Evolutionary conservation across 2,888 invertebrate species (phyloP), one percentile per base, ranked within the genome.

Genomic region (Desoria tigrina): DNA sequence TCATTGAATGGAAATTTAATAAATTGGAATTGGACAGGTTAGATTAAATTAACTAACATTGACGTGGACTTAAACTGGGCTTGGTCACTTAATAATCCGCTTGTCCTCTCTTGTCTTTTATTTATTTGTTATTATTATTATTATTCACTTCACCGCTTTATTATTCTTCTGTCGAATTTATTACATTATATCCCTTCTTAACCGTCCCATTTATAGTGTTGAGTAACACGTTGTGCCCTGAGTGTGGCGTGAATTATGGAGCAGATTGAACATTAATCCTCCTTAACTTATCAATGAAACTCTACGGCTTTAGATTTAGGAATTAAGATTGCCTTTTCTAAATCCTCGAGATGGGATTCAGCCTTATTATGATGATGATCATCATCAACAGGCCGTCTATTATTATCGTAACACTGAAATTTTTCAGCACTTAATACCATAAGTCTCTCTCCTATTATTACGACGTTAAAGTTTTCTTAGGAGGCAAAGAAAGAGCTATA

Each of bases 21-120:
- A 32, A 32, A 32, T 32, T 32, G 32, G 32, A 45, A 16, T 21
- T 45, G 21, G 9, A 45, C 45, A 21, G n/a, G 4, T 21, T n/a
- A 16, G 4, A 9, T 45, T 6, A 45, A 18, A 6, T 21, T 18
- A 16, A 16, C 45, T 16, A 16, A 18, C 45, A 18, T 21, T 45
- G 9, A 18, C 45, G 6, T 6, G 16, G 21, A 18, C 21, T 45
- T 18, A 45, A 21, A 4, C 45, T 18, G 45, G 45, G 45, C 45
- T 45, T 45, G 45, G 45, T 45, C 45, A 45, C 21, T 21, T 18
- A 45, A 45, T 16, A 45, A 21, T 16, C 45, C 9, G 21, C 45
- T 45, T 45, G 45, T 45, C 45, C 45, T 45, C 45, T 21, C 45
- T 45, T 45, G 45, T 45, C 45, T 45, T 45, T 18, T 45, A 45